Evolutionary conservation across 1,140 invertebrate species (phyloP).

Genomic region (Leguminivora glycinivorella): DNA sequence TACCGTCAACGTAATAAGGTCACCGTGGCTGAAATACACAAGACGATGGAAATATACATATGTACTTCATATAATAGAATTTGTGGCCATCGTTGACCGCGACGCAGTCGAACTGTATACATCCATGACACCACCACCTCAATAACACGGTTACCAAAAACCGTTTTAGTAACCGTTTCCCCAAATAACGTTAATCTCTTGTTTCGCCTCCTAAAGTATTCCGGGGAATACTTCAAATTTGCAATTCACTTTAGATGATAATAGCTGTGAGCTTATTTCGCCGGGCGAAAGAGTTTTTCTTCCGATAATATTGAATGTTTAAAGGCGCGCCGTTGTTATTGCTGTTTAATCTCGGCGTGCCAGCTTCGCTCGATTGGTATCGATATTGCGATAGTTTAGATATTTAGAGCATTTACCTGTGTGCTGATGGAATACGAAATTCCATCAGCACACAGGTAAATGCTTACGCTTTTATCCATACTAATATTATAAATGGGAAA

Average conservation of each 20-base stretch:
- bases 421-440: too few relatives aligned
- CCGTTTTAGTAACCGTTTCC: not conserved
- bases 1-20: too few relatives aligned
- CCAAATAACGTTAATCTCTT: not conserved
- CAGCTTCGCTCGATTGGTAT: not conserved
- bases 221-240: slow-evolving; percentile 23
- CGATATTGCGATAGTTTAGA: not conserved
- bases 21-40: too few relatives aligned
- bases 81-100: too few relatives aligned
- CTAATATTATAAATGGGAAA: too few relatives aligned
- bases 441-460: too few relatives aligned
- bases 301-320: slow-evolving; percentile 25
- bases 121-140: too few relatives aligned
- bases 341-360: slow-evolving; percentile 8
- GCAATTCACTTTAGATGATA: slow-evolving; percentile 28
- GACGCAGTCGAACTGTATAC: too few relatives aligned
- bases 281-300: slow-evolving; percentile 15
- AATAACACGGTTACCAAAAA: not conserved
- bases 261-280: slow-evolving; percentile 18
- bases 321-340: slow-evolving; percentile 15
- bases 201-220: not conserved
- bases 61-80: too few relatives aligned
- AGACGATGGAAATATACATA: too few relatives aligned
- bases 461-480: too few relatives aligned
- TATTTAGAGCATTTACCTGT: not conserved